phyloP scores from a whole-genome alignment of 2,888 invertebrate genomes.

The Plusia festucae region DNA sequence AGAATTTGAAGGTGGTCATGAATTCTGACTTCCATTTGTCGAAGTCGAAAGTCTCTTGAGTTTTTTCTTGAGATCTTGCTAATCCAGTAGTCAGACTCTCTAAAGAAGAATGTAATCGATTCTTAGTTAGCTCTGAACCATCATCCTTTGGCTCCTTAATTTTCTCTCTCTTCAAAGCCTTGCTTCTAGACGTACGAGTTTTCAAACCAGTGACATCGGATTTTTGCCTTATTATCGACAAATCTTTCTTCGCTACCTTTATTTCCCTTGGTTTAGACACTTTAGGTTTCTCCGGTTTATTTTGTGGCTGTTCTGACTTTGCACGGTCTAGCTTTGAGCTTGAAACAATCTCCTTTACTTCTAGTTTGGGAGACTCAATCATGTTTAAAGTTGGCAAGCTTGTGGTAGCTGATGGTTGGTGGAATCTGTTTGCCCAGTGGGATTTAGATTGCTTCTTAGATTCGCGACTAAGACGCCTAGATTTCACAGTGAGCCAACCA shows the following conservation, averaged over 20 bases:
- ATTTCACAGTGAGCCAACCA: conserved; percentile 97
- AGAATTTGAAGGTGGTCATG: conserved; percentile 80
- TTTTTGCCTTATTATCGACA: conserved; percentile 88
- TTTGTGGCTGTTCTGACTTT: conserved; percentile 81
- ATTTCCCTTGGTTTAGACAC: conserved; percentile 34
- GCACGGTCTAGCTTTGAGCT: conserved; percentile 74
- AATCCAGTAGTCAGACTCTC: conserved; percentile 83
- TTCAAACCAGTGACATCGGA: conserved; percentile 90
- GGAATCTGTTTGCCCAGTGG: conserved; percentile 93
- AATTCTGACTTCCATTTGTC: conserved; percentile 86
- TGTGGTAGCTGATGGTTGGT: conserved; percentile 95
- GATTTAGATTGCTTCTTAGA: conserved; percentile 90
- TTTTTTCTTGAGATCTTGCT: conserved; percentile 82
- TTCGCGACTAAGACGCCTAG: conserved; percentile 90
- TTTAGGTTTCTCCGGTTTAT: conserved; percentile 40
- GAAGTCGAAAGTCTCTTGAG: conserved; percentile 81
- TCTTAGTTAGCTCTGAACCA: conserved; percentile 76
- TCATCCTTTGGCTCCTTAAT: conserved; percentile 68
- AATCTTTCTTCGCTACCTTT: conserved; percentile 60
- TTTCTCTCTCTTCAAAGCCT: conserved; percentile 77
- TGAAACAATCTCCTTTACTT: conserved; percentile 70
- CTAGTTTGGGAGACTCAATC: conserved; percentile 86
- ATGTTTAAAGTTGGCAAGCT: conserved; percentile 93
- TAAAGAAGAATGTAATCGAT: conserved; percentile 82
- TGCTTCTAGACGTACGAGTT: conserved; percentile 78